Evolutionary conservation across 1,140 invertebrate species (phyloP).

Genomic region (Scaptomyza graminum): DNA sequence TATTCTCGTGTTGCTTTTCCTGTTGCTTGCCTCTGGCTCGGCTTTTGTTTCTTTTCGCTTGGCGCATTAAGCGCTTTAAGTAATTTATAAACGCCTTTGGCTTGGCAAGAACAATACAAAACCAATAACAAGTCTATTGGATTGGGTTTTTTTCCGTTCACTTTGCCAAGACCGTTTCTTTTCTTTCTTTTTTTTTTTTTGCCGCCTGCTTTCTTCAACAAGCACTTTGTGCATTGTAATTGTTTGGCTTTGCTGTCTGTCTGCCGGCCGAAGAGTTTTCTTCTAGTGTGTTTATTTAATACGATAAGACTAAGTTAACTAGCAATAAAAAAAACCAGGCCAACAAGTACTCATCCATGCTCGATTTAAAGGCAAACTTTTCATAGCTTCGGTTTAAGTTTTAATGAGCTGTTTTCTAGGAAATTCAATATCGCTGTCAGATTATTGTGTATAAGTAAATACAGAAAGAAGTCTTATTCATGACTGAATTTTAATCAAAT

Average conservation of each 20-base stretch:
- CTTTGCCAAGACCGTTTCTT: not conserved
- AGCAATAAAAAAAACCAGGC: constrained; percentile 1
- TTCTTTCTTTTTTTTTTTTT: constrained; percentile 9
- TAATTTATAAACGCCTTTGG: constrained; percentile 80
- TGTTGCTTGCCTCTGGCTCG: constrained; percentile 16
- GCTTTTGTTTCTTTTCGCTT: constrained; percentile 41
- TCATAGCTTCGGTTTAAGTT: not conserved
- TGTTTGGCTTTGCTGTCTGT: constrained; percentile 37
- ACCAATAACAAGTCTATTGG: constrained; percentile 76
- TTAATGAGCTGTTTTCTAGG: no score
- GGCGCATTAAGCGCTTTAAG: constrained; percentile 75
- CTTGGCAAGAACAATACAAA: constrained; percentile 46
- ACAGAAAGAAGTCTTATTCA: no score
- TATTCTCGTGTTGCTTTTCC: not conserved
- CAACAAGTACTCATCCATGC: not conserved
- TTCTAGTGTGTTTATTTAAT: constrained; percentile 71
- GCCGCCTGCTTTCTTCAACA: constrained; percentile 6
- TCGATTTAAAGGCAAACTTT: not conserved
- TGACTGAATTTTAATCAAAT: not conserved
- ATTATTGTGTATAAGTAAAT: no score
- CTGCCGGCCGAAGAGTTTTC: constrained; percentile 13
- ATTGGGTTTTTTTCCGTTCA: constrained; percentile 42
- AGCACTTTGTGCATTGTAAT: constrained; percentile 26
- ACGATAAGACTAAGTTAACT: constrained; percentile 60
- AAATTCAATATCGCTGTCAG: no score